These are phyloP conservation scores for Steatocranus sp. DNA, from an alignment of 2,797 vertebrate species.

Conservation along the genomic window DNA sequence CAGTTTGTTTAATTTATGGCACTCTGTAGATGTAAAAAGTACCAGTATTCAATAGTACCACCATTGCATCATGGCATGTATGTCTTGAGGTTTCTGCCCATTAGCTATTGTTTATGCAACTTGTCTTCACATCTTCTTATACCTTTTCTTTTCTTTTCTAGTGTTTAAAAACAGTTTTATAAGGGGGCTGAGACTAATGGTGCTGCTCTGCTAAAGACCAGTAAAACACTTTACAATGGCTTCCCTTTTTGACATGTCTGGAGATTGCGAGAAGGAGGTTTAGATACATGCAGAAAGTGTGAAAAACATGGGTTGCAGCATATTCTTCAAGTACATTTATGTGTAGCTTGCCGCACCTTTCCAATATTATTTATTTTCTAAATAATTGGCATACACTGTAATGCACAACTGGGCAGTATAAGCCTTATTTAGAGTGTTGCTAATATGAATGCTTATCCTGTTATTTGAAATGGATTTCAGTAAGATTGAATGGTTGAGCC, in stretches of 20 bases:
- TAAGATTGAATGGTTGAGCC: not conserved
- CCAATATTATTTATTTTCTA: not conserved
- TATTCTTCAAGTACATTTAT: not conserved
- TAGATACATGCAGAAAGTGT: not conserved
- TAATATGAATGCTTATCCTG: not conserved
- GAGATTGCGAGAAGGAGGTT: not conserved
- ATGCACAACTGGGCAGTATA: not conserved
- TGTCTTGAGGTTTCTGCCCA: not conserved
- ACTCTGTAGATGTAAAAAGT: not conserved
- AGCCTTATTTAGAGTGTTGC: not conserved
- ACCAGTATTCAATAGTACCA: slow-evolving; percentile 1
- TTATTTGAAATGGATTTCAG: not conserved
- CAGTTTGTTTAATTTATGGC: slow-evolving; percentile 18
- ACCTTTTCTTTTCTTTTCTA: not conserved
- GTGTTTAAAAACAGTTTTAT: slow-evolving; percentile 8
- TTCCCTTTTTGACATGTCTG: slow-evolving; percentile 15
- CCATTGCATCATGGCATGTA: slow-evolving; percentile 2
- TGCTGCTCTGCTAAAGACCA: slow-evolving; percentile 10
- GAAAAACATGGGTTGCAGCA: not conserved
- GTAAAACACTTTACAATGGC: slow-evolving; percentile 26
- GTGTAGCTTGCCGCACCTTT: not conserved
- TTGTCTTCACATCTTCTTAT: not conserved
- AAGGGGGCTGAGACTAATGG: slow-evolving; percentile 1
- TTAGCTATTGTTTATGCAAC: slow-evolving; percentile 3
- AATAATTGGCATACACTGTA: not conserved